Evolutionary conservation across 2,113 vertebrate genomes (phyloP).

Genomic region (Speoplatyrhinus poulsoni): DNA sequence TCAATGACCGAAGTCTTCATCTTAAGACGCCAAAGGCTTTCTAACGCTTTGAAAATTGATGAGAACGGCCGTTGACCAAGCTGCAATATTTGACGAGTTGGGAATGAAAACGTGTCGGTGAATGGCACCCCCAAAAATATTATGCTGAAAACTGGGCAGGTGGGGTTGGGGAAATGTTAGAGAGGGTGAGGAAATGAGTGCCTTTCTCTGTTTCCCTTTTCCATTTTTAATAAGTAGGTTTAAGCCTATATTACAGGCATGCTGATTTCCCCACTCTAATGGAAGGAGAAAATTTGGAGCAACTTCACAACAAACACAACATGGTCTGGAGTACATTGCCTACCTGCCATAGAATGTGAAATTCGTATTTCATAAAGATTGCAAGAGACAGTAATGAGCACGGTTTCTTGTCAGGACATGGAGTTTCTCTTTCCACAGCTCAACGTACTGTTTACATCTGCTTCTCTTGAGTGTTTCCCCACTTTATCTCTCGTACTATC

Average conservation of each 20-base stretch:
- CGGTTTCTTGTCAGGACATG: slow-evolving; percentile 56
- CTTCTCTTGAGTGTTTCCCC: slow-evolving; percentile 17
- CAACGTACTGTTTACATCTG: slow-evolving; percentile 39
- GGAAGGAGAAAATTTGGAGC: slow-evolving; percentile 41
- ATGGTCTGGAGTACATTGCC: slow-evolving; percentile 35
- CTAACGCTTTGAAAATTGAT: no score
- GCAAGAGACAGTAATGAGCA: slow-evolving; percentile 61
- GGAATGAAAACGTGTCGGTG: no score
- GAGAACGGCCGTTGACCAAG: no score
- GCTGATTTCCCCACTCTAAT: slow-evolving; percentile 43
- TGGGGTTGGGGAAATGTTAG: no score
- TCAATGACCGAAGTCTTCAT: no score
- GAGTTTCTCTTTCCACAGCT: slow-evolving; percentile 43
- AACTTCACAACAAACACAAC: slow-evolving; percentile 50
- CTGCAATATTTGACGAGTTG: no score
- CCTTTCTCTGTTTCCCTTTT: slow-evolving; percentile 5
- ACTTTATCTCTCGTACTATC: background rate
- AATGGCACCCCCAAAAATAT: no score
- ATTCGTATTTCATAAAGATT: slow-evolving; percentile 50
- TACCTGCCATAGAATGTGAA: slow-evolving; percentile 25
- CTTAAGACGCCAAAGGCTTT: no score
- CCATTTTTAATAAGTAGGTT: slow-evolving; percentile 61
- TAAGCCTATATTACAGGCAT: slow-evolving; percentile 61
- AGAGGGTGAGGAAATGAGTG: no score
- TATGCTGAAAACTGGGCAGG: no score